Base-by-base conservation (phyloP, 2,113 vertebrate genomes). In the Lonchura striata region DNA sequence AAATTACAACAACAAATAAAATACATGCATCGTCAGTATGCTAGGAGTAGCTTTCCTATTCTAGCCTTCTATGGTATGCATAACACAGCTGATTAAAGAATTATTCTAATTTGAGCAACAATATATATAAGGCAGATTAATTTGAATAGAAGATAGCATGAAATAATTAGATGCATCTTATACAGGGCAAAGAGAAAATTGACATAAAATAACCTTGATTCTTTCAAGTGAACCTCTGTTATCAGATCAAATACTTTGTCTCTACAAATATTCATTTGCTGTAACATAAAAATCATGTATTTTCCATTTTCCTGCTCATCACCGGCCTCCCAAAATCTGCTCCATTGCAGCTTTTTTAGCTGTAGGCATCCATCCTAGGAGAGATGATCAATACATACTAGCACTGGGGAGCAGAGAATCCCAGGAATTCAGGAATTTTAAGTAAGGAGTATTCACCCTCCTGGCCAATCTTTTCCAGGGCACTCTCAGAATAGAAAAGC, bases 1-100 rank as follows among this genome's bases (percentile, higher is more conserved):
- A 99, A 99, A 99, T 99, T 98, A 98, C 97, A 97, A 97, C 96
- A 98, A 98, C 96, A 98, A 97, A 97, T 98, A 95, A 98, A 98
- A 98, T 96, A 95, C 87, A 96, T 66, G 92, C 95, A 92, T 98
- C 86, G 92, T 97, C 98, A 96, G 94, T 96, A 97, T 95, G 94
- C 97, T 92, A 80, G 68, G 85, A 96, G 92, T 97, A 97, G 97
- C 95, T 98, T 98, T 98, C 98, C 89, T 94, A 98, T 96, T 98
- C 97, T 96, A 96, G 97, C 86, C 96, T 97, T 95, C 96, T 96
- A 97, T 86, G 78, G 97, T 92, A 96, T 97, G 97, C 98, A 97
- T 96, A 98, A 97, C 97, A 96, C 97, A 98, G 97, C 96, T 98
- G 98, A 98, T 98, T 98, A 98, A 98, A 97, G 97, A 97, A 97